These are phyloP conservation scores for Zaprionus gabonicus DNA, from an alignment of 1,140 invertebrate genomes.

Conservation along the genomic window DNA sequence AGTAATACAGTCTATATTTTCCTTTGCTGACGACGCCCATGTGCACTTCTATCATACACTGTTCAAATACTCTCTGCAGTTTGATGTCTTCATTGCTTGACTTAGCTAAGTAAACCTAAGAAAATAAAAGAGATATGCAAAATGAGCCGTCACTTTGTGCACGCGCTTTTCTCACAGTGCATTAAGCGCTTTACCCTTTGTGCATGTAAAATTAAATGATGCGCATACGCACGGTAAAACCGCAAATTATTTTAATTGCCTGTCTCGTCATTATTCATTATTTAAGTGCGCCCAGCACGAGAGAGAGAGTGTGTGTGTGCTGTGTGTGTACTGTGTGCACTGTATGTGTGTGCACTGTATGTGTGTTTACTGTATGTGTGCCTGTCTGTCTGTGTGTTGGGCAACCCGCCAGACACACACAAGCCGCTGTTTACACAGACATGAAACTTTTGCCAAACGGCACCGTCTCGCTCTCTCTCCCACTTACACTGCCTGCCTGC, in stretches of 20 bases:
- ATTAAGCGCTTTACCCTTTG: slow-evolving; percentile 80
- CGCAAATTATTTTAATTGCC: slow-evolving; percentile 85
- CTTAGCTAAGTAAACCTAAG: not conserved
- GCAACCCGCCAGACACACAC: slow-evolving; percentile 62
- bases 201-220: slow-evolving; percentile 84
- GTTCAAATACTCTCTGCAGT: not conserved
- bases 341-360: slow-evolving; percentile 4
- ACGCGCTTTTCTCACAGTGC: slow-evolving; percentile 57
- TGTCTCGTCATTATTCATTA: slow-evolving; percentile 85
- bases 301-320: not conserved
- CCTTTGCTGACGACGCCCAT: not conserved
- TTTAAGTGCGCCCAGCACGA: slow-evolving; percentile 79
- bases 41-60: slow-evolving; percentile 11
- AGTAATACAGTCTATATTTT: too few species aligned
- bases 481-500: not conserved
- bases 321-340: slow-evolving; percentile 10
- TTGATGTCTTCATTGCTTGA: not conserved
- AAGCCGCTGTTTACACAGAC: slow-evolving; percentile 82
- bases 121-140: not conserved
- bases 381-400: slow-evolving; percentile 33
- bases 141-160: not conserved
- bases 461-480: slow-evolving; percentile 49
- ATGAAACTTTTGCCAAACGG: slow-evolving; percentile 77
- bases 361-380: slow-evolving; percentile 5
- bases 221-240: slow-evolving; percentile 84